Base-by-base conservation (phyloP, 2,888 invertebrate genomes). In the Melieria omissa region DNA sequence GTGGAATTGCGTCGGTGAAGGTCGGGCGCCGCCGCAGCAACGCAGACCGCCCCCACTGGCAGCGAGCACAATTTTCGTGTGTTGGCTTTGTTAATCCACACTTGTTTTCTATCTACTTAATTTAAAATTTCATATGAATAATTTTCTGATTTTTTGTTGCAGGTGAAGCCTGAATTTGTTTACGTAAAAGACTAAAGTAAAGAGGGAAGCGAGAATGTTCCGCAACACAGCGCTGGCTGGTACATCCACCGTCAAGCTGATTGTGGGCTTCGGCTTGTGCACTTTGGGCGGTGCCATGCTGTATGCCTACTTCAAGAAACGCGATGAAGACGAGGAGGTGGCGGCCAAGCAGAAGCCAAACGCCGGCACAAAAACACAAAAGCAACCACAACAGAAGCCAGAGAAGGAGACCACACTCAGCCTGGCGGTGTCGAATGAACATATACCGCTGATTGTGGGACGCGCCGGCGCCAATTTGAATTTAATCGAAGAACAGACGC, bases 391-490 rank as follows among this genome's bases (percentile, higher is more conserved):
- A 42, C 71, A 73, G 55, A 75, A 60, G 57, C 75, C 58, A 49
- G 74, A 78, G 44, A 84, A 88, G 77, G 86, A 86, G 64, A 88
- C 89, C 78, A 86, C 88, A 14, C 84, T 90, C 64, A 91, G 92
- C 84, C 84, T 92, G 4, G 85, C 87, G 75, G 88, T 94, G 41
- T 89, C 91, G 0, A 91, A 90, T 79, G 89, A 90, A 70, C 88
- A 90, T 80, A 90, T 93, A 16, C 90, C 92, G 7, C 88, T 89
- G 68, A 86, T 94, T 70, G 92, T 93, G 79, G 94, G 96, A 52
- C 89, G 93, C 77, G 91, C 90, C 78, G 96, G 96, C 6, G 87
- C 89, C n/a, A 92, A 91, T 80, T 91, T 96, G 64, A 93, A 93
- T 84, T 89, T 90, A 71, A 91, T 97, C 74, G 92, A 96, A 84